phyloP scores from a whole-genome alignment of 2,888 invertebrate genomes.

The Nephrotoma flavescens region DNA sequence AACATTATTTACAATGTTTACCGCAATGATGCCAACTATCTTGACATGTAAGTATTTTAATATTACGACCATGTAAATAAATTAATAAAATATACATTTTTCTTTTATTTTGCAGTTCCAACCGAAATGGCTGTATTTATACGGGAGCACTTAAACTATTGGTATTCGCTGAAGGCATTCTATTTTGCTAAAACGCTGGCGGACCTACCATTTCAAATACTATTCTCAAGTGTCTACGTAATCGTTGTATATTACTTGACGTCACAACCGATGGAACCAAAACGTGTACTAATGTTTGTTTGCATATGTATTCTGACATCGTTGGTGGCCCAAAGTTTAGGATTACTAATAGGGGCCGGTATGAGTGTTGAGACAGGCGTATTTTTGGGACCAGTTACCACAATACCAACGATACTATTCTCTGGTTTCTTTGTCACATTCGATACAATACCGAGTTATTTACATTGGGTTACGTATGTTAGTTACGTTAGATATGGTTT shows the following conservation, averaged over 20 bases:
- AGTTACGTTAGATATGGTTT: conserved; percentile 87
- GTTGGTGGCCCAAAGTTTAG: conserved; percentile 82
- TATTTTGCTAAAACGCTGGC: conserved; percentile 94
- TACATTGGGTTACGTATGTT: conserved; percentile 78
- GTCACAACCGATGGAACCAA: conserved; percentile 79
- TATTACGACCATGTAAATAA: neutral
- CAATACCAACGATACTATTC: conserved; percentile 82
- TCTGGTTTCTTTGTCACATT: conserved; percentile 91
- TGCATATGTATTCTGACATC: conserved; percentile 58
- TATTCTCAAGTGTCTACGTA: conserved; percentile 74
- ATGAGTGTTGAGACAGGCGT: conserved; percentile 72
- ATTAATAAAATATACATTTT: conserved; percentile 6
- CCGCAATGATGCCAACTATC: conserved; percentile 97
- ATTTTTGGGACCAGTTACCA: conserved; percentile 74
- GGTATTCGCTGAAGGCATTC: conserved; percentile 95
- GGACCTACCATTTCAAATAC: conserved; percentile 90
- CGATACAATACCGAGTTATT: conserved; percentile 75
- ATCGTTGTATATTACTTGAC: conserved; percentile 92
- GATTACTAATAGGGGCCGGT: conserved; percentile 82
- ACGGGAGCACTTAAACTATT: conserved; percentile 88
- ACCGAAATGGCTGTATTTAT: conserved; percentile 91
- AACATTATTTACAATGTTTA: conserved; percentile 92
- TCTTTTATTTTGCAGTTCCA: conserved; percentile 63
- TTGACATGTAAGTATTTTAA: conserved; percentile 70
- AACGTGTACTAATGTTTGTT: conserved; percentile 42